Evolutionary conservation across 2,888 invertebrate species (phyloP).

Genomic region (Drosophila greeni): DNA sequence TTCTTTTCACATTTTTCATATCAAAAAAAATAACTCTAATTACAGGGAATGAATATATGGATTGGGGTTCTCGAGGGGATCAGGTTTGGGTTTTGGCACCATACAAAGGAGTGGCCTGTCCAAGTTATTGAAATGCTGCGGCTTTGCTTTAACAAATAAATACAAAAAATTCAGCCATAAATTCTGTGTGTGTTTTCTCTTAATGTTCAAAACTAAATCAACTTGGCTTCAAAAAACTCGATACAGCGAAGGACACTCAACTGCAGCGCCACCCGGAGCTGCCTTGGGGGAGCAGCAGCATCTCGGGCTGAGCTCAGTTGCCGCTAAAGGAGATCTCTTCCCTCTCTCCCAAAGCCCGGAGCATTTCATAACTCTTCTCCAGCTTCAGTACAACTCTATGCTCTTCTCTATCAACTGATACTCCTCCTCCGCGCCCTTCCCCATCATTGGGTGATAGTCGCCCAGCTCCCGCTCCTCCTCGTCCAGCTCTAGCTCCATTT

Average conservation of each 20-base stretch:
- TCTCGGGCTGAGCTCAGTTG: conserved; percentile 19
- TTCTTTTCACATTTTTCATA: too few species aligned
- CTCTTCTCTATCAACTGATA: conserved; percentile 65
- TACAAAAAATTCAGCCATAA: conserved; percentile 41
- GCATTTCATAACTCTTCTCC: conserved; percentile 35
- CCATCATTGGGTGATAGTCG: conserved; percentile 39
- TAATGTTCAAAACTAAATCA: conserved; percentile 24
- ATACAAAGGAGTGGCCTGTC: conserved; percentile 32
- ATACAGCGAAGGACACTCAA: conserved; percentile 17
- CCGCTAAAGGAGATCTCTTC: not conserved
- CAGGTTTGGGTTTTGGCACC: not conserved
- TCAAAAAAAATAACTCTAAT: conserved; percentile 22
- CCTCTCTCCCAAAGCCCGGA: conserved; percentile 19
- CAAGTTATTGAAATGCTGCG: conserved; percentile 58
- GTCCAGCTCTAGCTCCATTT: conserved; percentile 44
- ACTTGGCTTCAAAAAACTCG: not conserved
- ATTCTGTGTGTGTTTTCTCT: conserved; percentile 20
- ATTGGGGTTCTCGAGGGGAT: not conserved
- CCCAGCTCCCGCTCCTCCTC: conserved; percentile 48
- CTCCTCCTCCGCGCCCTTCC: conserved; percentile 61
- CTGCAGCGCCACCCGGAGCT: conserved; percentile 30
- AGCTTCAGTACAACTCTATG: conserved; percentile 62
- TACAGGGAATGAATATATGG: conserved; percentile 52
- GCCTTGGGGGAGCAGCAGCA: not conserved
- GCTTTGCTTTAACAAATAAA: conserved; percentile 31